These are phyloP conservation scores for Synanthedon vespiformis DNA, from an alignment of 2,888 invertebrate genomes.

Conservation along the genomic window DNA sequence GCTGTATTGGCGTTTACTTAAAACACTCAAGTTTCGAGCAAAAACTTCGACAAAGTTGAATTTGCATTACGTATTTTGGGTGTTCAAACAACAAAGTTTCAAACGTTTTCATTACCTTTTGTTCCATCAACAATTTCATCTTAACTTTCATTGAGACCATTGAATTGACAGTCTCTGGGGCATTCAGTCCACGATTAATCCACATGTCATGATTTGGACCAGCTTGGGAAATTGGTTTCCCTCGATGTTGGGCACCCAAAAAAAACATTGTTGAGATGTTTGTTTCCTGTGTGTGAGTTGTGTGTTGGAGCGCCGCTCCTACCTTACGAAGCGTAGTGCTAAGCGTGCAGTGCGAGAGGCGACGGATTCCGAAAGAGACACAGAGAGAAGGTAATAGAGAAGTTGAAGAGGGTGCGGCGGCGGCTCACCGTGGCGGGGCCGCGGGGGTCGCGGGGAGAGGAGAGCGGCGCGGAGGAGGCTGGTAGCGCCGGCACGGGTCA, in stretches of 20 bases:
- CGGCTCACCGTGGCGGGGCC: constrained; percentile 67
- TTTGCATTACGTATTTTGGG: no score
- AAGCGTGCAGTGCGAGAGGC: constrained; percentile 68
- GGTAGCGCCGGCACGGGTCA: constrained; percentile 65
- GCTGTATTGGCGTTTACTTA: background rate
- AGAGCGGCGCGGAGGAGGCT: constrained; percentile 67
- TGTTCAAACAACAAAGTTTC: no score
- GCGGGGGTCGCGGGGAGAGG: constrained; percentile 67
- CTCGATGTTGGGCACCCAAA: background rate
- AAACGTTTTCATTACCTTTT: no score
- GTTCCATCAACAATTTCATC: no score
- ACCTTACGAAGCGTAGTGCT: constrained; percentile 60
- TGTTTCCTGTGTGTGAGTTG: background rate
- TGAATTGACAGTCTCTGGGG: no score
- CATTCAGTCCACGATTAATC: no score
- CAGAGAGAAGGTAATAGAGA: constrained; percentile 38
- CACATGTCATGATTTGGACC: no score
- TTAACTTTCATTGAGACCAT: no score
- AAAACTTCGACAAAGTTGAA: no score
- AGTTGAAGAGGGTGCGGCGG: constrained; percentile 35
- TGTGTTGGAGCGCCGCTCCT: constrained; percentile 40
- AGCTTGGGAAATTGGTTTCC: no score
- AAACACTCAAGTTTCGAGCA: background rate
- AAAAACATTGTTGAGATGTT: background rate
- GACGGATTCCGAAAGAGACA: constrained; percentile 49